Evolutionary conservation across 2,888 invertebrate species (phyloP).

Genomic region (Quadriops clusia): DNA sequence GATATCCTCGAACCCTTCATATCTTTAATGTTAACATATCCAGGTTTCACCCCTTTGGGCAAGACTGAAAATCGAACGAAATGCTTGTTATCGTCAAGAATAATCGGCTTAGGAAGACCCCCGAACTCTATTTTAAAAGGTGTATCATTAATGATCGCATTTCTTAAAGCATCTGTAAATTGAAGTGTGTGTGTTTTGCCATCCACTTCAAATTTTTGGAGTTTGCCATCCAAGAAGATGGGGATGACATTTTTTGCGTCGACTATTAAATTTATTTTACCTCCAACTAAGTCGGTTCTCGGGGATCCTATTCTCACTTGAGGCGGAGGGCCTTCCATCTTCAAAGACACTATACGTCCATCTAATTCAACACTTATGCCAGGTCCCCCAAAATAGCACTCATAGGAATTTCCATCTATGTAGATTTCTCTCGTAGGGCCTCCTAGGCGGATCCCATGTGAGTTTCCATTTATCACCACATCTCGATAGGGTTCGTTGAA

Average conservation of each 20-base stretch:
- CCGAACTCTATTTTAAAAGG: constrained; percentile 73
- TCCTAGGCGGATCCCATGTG: constrained; percentile 74
- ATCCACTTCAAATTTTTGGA: constrained; percentile 66
- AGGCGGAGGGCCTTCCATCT: constrained; percentile 83
- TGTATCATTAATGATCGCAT: constrained; percentile 67
- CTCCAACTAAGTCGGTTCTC: constrained; percentile 71
- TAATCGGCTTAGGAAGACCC: constrained; percentile 68
- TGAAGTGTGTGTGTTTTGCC: constrained; percentile 62
- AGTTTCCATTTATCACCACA: constrained; percentile 58
- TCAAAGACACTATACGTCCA: constrained; percentile 62
- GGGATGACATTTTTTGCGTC: constrained; percentile 70
- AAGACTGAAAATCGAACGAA: constrained; percentile 71
- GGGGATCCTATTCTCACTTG: constrained; percentile 81
- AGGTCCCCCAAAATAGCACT: constrained; percentile 86
- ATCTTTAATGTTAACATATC: constrained; percentile 53
- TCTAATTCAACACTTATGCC: constrained; percentile 71
- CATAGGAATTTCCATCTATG: constrained; percentile 80
- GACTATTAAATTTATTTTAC: constrained; percentile 72
- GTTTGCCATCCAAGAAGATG: constrained; percentile 71
- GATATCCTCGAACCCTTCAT: constrained; percentile 53
- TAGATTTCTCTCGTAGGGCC: constrained; percentile 85
- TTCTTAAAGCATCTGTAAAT: constrained; percentile 66
- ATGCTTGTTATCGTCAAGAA: constrained; percentile 61
- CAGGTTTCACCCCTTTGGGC: constrained; percentile 61
- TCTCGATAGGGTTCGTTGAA: constrained; percentile 62